These are phyloP conservation scores for Poicephalus gulielmi DNA, from an alignment of 2,113 vertebrate genomes.

Conservation along the genomic window DNA sequence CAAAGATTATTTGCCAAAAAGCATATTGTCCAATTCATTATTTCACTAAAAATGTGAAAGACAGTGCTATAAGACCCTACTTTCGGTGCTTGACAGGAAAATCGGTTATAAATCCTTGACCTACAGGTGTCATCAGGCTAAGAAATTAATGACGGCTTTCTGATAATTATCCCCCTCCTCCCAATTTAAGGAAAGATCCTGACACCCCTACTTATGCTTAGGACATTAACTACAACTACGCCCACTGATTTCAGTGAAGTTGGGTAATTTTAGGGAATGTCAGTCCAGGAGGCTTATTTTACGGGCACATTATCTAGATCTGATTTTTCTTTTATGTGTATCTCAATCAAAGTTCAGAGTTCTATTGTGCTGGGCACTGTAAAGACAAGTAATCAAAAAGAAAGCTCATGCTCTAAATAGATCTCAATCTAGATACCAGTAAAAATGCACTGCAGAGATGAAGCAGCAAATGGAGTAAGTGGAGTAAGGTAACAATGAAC, in stretches of 20 bases:
- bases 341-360: background rate
- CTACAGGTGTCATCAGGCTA: background rate
- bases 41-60: background rate
- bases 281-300: background rate
- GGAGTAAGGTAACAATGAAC: background rate
- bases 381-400: slow-evolving; percentile 24
- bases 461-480: background rate
- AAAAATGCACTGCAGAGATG: background rate
- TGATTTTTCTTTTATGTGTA: slow-evolving; percentile 17
- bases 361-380: background rate
- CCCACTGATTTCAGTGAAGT: background rate
- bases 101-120: background rate
- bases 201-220: background rate
- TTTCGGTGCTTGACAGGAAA: background rate
- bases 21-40: background rate
- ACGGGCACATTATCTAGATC: background rate
- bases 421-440: background rate
- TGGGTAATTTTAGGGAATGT: background rate
- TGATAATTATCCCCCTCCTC: background rate
- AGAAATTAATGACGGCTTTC: background rate
- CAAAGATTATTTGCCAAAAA: background rate
- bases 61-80: background rate
- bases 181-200: background rate
- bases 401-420: background rate
- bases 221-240: background rate